Evolutionary conservation across 2,888 invertebrate genomes (phyloP), one percentile per base, ranked within the genome.

Genomic region (Lithophane leautieri): DNA sequence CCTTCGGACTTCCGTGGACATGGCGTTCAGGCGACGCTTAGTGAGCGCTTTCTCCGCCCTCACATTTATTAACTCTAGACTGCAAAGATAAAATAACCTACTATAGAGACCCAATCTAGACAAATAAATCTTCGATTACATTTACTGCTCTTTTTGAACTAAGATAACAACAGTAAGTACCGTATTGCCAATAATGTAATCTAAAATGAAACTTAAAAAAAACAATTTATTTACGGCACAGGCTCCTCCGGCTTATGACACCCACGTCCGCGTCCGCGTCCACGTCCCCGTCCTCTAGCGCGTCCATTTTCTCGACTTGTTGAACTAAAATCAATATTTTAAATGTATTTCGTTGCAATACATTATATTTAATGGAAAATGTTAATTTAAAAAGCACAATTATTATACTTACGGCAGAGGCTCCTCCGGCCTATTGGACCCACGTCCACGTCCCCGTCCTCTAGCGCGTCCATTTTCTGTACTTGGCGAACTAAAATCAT

Each of bases 21-120:
- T 4, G 34, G 34, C 34, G 6, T 34, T 34, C 6, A 34, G 4
- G 6, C 34, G 34, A 6, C 34, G 34, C 34, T 34, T 34, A 6
- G 34, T 34, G 6, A 34, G 34, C 6, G 34, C 34, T 34, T 34
- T 34, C 6, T 34, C 34, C 4, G 34, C 34, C 34, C 34, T 67
- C n/a, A 67, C 67, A 67, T 67, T 52, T 4, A 67, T 67, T 67
- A 67, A 54, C 67, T 52, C 67, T 14, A 54, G n/a, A 54, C 67
- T 67, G 40, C 67, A 67, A 54, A 67, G 54, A 67, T n/a, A n/a
- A 67, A 67, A 40, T 54, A 67, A 34, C 52, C 8, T 67, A 54
- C 7, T 40, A n/a, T 22, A 34, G 0, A 66, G n/a, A 54, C 34
- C 1, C 40, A 14, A 52, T 40, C 4, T 54, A 67, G 58, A 58